These are phyloP conservation scores for Chionoecetes opilio DNA, from an alignment of 1,140 invertebrate genomes.

Conservation along the genomic window DNA sequence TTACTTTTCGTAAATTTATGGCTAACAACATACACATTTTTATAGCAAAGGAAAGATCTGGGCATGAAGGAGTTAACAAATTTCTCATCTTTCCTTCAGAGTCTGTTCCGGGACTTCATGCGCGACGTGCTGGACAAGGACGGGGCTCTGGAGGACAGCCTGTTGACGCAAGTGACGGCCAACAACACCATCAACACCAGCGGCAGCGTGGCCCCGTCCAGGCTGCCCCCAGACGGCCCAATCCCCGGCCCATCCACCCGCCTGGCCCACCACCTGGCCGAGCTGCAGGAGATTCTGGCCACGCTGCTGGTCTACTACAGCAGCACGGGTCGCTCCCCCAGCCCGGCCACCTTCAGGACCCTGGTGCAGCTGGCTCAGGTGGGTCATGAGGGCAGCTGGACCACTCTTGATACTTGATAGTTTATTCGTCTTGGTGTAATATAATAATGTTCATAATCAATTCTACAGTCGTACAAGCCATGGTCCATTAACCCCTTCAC, in stretches of 20 bases:
- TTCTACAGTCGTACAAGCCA: too few species aligned
- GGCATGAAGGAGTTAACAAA: too few species aligned
- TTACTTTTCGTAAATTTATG: too few species aligned
- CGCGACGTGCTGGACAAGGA: constrained; percentile 70
- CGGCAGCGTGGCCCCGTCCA: constrained; percentile 24
- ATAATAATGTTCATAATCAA: too few species aligned
- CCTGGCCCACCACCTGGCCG: constrained; percentile 70
- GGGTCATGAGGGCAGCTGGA: background rate
- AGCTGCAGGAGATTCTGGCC: constrained; percentile 66
- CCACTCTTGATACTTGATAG: too few species aligned
- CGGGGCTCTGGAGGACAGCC: constrained; percentile 60
- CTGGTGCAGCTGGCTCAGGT: constrained; percentile 71
- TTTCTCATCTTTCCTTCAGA: constrained; percentile 49
- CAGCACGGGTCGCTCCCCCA: constrained; percentile 50
- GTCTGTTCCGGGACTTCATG: constrained; percentile 70
- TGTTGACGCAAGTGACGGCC: constrained; percentile 52
- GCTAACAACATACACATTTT: too few species aligned
- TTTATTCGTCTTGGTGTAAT: too few species aligned
- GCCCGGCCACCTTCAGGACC: constrained; percentile 63
- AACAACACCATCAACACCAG: background rate
- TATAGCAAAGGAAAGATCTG: too few species aligned
- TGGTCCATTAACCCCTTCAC: too few species aligned
- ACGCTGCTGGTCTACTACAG: constrained; percentile 69
- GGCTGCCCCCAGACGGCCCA: constrained; percentile 41
- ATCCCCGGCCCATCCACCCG: constrained; percentile 53